Evolutionary conservation across 2,888 invertebrate species (phyloP), one percentile per base, ranked within the genome.

Genomic region (Baccha elongata): DNA sequence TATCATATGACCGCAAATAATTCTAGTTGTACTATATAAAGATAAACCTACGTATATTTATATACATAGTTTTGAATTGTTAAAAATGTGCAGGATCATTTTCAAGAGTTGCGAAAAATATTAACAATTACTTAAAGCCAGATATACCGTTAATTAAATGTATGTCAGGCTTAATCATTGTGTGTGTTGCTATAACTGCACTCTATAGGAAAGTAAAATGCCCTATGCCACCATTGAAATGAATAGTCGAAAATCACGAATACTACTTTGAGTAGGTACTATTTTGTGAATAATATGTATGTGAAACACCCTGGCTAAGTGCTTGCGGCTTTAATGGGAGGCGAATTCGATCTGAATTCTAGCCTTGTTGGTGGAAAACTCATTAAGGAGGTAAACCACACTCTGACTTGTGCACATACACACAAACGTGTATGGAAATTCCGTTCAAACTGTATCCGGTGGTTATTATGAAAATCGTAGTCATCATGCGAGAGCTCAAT

Each of bases 401-500:
- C 65, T 52, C 15, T 21, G 17, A 8, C 40, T 11, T 3, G 23
- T 8, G n/a, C 17, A 46, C 7, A 8, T 29, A 64, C 13, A 40
- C 42, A 29, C 26, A n/a, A 23, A 42, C 52, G 29, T 58, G 23
- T 60, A 50, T 71, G 58, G 19, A 71, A 71, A 60, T 60, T 71
- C 48, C 48, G 37, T 71, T 71, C 69, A 71, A 71, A 69, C 46
- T 71, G 69, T 71, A 60, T 60, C 69, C 69, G 69, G 60, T 71
- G 48, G 48, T 60, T 71, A 71, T 71, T 60, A 71, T 71, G 69
- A 26, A 58, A 71, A 71, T 71, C 69, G 58, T 71, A 58, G 58
- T 71, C 48, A 71, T 60, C 69, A 71, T 71, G 69, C 69, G 69
- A 71, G 69, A 50, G 69, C 58, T 71, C 69, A 71, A 71, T 71